Percentiles rank a stretch among this genome's conserved stretches.
phyloP scores from a whole-genome alignment of 1,140 invertebrate species.

The Octopus bimaculoides region DNA sequence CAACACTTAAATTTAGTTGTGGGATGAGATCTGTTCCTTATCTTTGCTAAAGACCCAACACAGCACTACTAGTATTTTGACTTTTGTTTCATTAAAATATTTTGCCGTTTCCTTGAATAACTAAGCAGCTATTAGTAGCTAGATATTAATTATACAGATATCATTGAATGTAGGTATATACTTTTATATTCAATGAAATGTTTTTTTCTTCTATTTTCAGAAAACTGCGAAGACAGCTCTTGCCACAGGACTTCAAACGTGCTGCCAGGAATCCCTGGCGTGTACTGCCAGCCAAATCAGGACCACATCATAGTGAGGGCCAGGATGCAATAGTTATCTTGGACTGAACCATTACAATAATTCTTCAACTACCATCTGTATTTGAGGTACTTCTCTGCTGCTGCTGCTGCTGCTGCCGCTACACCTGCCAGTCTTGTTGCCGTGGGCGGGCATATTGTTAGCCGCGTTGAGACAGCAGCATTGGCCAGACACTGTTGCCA shows the following conservation, averaged over 20 bases:
- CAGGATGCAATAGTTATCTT: conserved; percentile 9
- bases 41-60: no score
- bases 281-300: conserved; percentile 35
- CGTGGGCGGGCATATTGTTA: background rate
- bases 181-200: background rate
- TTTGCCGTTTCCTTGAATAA: conserved; percentile 10
- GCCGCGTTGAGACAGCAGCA: background rate
- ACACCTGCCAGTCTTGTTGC: background rate
- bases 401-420: conserved; percentile 1
- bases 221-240: conserved; percentile 77
- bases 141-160: no score
- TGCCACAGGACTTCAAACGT: conserved; percentile 76
- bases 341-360: conserved; percentile 7
- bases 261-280: conserved; percentile 87
- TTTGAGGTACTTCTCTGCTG: background rate
- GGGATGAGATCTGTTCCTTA: no score
- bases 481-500: background rate
- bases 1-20: no score
- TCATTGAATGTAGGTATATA: no score
- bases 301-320: conserved; percentile 19
- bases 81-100: no score
- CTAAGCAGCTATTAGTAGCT: no score
- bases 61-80: no score
- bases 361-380: background rate
- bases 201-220: conserved; percentile 59